These are phyloP conservation scores for Zosterops hypoxanthus DNA, from an alignment of 2,113 vertebrate genomes.

Conservation along the genomic window DNA sequence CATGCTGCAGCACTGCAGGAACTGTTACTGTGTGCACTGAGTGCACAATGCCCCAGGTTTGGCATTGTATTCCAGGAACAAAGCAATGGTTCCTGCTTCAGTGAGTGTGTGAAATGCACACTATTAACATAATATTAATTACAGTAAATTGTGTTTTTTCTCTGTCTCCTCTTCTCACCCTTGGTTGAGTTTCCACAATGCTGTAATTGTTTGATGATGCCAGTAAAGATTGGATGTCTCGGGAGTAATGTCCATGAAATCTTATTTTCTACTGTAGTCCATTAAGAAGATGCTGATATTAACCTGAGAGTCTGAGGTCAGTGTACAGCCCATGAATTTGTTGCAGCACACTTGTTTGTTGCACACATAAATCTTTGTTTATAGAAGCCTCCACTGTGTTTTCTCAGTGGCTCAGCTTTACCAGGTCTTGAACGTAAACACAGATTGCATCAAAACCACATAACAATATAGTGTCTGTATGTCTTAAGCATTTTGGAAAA, in stretches of 20 bases:
- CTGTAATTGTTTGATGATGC: conserved; percentile 1
- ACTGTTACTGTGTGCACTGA: fast-evolving
- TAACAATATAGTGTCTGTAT: fast-evolving
- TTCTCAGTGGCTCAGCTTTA: background rate
- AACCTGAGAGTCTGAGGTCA: background rate
- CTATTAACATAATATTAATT: background rate
- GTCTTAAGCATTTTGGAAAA: background rate
- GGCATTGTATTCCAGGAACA: background rate
- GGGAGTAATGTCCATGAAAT: background rate
- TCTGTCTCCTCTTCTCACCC: background rate
- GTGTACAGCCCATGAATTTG: background rate
- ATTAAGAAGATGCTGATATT: background rate
- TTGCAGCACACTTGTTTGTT: background rate
- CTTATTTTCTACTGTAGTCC: background rate
- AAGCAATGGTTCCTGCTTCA: background rate
- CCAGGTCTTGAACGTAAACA: background rate
- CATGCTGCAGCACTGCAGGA: background rate
- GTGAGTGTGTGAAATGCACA: background rate
- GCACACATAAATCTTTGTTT: background rate
- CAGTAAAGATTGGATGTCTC: background rate
- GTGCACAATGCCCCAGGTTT: too few relatives aligned
- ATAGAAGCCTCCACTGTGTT: background rate
- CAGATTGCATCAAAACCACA: background rate
- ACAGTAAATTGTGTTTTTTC: background rate
- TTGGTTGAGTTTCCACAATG: background rate